Evolutionary conservation across 2,888 invertebrate genomes (phyloP).

Genomic region (Laothoe populi): DNA sequence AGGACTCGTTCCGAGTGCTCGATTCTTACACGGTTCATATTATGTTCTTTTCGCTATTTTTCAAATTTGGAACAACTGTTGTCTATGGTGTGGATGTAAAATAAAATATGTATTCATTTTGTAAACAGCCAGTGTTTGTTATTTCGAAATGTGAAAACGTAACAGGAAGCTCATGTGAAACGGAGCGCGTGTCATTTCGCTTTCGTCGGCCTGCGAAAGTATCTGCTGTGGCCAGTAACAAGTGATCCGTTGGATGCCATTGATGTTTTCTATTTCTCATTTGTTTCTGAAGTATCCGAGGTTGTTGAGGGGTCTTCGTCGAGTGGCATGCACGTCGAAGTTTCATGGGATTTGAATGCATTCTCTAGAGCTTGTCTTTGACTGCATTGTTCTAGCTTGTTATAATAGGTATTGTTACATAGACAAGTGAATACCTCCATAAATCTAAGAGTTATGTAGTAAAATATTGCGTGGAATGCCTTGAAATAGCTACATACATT

Average conservation of each 20-base stretch:
- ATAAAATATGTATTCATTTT: conserved; percentile 8
- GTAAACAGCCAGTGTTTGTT: conserved; percentile 25
- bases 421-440: conserved; percentile 7
- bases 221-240: conserved; percentile 41
- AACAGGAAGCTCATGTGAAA: conserved; percentile 56
- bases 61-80: conserved; percentile 31
- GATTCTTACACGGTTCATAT: conserved; percentile 55
- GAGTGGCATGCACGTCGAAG: conserved; percentile 39
- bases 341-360: conserved; percentile 43
- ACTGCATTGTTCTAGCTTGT: conserved; percentile 18
- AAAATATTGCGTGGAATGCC: neutral
- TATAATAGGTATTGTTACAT: conserved; percentile 16
- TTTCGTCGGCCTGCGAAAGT: conserved; percentile 57
- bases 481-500: neutral
- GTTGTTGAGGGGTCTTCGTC: conserved; percentile 35
- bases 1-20: conserved; percentile 70
- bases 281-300: conserved; percentile 7
- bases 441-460: neutral
- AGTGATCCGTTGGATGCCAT: conserved; percentile 40
- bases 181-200: conserved; percentile 56
- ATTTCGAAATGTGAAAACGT: conserved; percentile 50
- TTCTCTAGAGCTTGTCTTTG: conserved; percentile 37
- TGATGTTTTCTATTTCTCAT: conserved; percentile 31
- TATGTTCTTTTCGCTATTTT: conserved; percentile 27
- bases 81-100: conserved; percentile 12